Conservation (phyloP, 2,888 invertebrate species). For the Sipha maydis region DNA sequence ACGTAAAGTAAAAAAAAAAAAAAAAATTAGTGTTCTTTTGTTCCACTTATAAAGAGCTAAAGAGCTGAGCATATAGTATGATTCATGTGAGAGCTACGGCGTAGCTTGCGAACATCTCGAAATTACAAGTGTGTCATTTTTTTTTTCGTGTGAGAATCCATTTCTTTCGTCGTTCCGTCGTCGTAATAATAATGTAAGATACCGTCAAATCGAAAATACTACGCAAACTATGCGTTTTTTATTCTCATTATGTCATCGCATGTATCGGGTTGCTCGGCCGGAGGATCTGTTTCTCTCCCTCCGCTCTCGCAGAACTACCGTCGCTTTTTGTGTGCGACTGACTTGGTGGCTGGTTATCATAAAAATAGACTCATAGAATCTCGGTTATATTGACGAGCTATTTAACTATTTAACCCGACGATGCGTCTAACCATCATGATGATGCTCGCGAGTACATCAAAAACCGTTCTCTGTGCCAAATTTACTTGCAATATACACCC, state of each 20-base stretch:
- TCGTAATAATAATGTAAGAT: no score
- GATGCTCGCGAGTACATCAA: not conserved
- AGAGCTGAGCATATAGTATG: not conserved
- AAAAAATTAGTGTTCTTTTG: not conserved
- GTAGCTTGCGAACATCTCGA: not conserved
- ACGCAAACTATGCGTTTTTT: not conserved
- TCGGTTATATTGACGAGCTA: slow-evolving; percentile 41
- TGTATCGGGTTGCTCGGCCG: slow-evolving; percentile 27
- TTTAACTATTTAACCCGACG: slow-evolving; percentile 28
- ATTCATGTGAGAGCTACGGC: not conserved
- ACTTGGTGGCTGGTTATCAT: slow-evolving; percentile 10
- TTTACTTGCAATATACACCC: not conserved
- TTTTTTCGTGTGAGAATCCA: not conserved
- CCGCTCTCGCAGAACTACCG: not conserved
- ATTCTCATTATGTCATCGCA: not conserved
- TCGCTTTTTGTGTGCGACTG: not conserved
- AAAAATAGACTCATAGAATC: slow-evolving; percentile 52
- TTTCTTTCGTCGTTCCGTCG: not conserved
- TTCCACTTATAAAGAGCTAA: no score
- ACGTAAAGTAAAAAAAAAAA: not conserved
- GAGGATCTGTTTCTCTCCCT: not conserved
- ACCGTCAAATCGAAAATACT: not conserved
- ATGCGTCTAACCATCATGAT: not conserved
- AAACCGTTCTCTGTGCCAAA: slow-evolving; percentile 44
- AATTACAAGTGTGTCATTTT: not conserved